Evolutionary conservation across 2,888 invertebrate species (phyloP), one percentile per base, ranked within the genome.

Genomic region (Oasisia sp.): DNA sequence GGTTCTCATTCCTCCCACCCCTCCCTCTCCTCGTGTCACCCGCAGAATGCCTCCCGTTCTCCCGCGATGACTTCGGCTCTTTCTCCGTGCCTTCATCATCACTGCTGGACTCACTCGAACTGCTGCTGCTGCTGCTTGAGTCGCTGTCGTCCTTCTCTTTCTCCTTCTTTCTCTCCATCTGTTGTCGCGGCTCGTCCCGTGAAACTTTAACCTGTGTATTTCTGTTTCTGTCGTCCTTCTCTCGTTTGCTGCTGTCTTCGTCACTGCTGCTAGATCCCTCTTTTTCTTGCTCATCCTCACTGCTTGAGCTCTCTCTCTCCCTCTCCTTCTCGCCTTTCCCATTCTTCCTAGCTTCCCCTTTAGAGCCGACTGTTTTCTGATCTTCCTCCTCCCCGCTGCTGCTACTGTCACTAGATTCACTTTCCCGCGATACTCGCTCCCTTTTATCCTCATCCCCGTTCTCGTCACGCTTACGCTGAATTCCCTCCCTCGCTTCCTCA

Each of bases 101-200:
- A 56, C 32, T 58, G 32, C 32, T 32, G 32, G 90, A n/a, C 2
- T 38, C 45, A 32, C 32, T 45, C 7, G 38, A n/a, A 44, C 45
- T 90, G 19, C 45, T 90, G 45, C 50, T 92, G n/a, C 90, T 90
- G 45, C 50, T 92, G n/a, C 90, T 90, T 50, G n/a, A 89, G 32
- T 92, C 90, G 12, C 32, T 91, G 32, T 74, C 91, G 32, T 56
- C 44, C 7, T 32, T 74, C 32, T 74, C 0, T 74, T 74, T 74
- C 32, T 74, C 27, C 27, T 74, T 74, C 74, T 74, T 74, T 27
- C 74, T 74, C 74, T 74, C 74, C 27, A 27, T 74, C 91, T 44
- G 12, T 8, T 91, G 58, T n/a, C 45, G 27, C 12, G 32, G 5
- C n/a, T 38, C 32, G 1, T 44, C 45, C 45, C 91, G 19, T 7